Evolutionary conservation across 2,113 vertebrate genomes (phyloP).

Genomic region (Anhinga rufa): DNA sequence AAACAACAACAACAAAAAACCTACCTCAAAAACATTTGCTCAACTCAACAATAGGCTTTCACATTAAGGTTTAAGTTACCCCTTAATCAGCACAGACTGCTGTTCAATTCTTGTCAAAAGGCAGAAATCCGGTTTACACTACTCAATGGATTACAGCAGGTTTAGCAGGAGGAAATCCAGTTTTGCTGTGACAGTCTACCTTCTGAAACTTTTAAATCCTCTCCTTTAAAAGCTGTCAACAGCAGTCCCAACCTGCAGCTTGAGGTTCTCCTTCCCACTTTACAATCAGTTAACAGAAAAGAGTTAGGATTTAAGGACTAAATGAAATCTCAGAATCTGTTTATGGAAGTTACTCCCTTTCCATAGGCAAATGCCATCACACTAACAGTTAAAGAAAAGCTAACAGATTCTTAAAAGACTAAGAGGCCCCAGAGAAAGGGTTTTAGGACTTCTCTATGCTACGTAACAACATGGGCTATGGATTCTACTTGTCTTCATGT

Average conservation of each 20-base stretch:
- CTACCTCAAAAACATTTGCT: background rate
- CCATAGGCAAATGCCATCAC: background rate
- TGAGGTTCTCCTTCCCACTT: background rate
- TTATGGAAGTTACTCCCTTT: background rate
- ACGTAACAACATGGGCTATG: accelerated
- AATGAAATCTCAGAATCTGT: background rate
- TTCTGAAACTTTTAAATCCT: background rate
- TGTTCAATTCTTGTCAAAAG: constrained; percentile 16
- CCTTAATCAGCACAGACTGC: background rate
- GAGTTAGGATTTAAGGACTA: background rate
- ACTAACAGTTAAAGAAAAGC: background rate
- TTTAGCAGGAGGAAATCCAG: background rate
- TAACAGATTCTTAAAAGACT: background rate
- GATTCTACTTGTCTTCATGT: background rate
- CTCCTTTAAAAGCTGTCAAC: background rate
- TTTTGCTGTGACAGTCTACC: background rate
- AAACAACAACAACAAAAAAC: background rate
- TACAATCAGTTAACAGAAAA: background rate
- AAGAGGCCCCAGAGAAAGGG: background rate
- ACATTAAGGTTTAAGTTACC: background rate
- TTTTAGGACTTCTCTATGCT: background rate
- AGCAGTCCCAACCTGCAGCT: background rate
- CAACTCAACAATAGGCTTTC: background rate
- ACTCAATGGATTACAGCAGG: background rate
- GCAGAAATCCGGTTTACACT: background rate